These are phyloP conservation scores for Pachycephus smyrnensis DNA, from an alignment of 2,888 invertebrate species.

Conservation along the genomic window DNA sequence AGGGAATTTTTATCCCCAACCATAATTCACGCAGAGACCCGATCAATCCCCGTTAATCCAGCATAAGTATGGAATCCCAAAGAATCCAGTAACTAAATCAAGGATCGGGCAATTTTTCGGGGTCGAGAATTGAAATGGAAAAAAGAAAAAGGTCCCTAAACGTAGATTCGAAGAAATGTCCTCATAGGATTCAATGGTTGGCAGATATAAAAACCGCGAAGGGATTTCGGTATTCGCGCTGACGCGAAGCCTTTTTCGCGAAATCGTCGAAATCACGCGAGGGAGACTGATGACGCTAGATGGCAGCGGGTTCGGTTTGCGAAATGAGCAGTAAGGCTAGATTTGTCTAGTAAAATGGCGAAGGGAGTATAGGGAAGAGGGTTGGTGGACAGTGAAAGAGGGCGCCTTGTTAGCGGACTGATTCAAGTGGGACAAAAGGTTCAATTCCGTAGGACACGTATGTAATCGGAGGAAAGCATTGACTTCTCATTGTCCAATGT, in stretches of 20 bases:
- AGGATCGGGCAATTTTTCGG: not conserved
- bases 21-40: not conserved
- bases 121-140: not conserved
- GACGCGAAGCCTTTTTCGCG: not conserved
- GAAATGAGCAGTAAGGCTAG: not conserved
- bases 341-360: not conserved
- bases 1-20: not conserved
- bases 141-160: not conserved
- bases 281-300: not conserved
- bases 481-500: slow-evolving; percentile 9
- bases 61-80: not conserved
- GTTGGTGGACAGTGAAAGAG: not conserved
- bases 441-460: slow-evolving; percentile 12
- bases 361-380: not conserved
- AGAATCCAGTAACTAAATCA: not conserved
- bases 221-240: not conserved
- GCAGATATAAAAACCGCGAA: not conserved
- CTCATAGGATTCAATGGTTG: not conserved
- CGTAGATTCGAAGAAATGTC: not conserved
- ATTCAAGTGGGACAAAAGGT: slow-evolving; percentile 25
- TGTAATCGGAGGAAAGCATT: not conserved
- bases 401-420: slow-evolving; percentile 21
- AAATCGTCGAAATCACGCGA: not conserved
- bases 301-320: not conserved
- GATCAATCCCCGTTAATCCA: not conserved